Evolutionary conservation across 2,888 invertebrate species (phyloP), one percentile per base, ranked within the genome.

Genomic region (Nomada ferruginata): DNA sequence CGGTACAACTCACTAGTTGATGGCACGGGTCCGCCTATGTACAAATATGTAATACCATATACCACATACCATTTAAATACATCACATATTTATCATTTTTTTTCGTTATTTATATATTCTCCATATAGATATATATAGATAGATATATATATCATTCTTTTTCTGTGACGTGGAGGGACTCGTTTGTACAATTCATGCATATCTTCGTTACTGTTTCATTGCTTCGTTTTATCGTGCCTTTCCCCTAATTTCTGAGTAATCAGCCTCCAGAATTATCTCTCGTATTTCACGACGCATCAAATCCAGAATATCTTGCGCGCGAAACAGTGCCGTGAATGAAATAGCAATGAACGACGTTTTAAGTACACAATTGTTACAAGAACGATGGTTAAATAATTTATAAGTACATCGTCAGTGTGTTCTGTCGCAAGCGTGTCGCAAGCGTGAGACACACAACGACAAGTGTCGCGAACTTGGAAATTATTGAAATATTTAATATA

Each of bases 51-150:
- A 92, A 92, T 93, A 93, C 92, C 92, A 92, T 92, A 91, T 92
- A 93, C 92, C 92, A 93, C 93, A 93, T 92, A 93, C 91, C 92
- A 92, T 93, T 93, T 93, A 92, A 93, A 92, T 93, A 93, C 93
- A 93, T 94, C 93, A 93, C 93, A 93, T 93, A 92, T 90, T 91
- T 92, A 92, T 93, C 91, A 90, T 91, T 92, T 93, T 79, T 79
- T 79, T 76, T 50, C 91, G 87, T 87, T 89, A 88, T 88, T 89
- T 90, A 90, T 91, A 89, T 91, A 86, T 89, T 83, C 82, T 87
- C 85, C 83, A 83, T 90, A 87, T 89, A 87, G 84, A 88, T 85
- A 84, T 85, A 89, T 84, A 85, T 88, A 89, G 15, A 29, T 36
- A 36, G 36, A n/a, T 52, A 89, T 23, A 59, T 59, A 70, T 70